Percentiles rank a stretch among this genome's conserved stretches.
phyloP scores from a whole-genome alignment of 2,888 invertebrate genomes.

The Eupithecia tripunctaria region DNA sequence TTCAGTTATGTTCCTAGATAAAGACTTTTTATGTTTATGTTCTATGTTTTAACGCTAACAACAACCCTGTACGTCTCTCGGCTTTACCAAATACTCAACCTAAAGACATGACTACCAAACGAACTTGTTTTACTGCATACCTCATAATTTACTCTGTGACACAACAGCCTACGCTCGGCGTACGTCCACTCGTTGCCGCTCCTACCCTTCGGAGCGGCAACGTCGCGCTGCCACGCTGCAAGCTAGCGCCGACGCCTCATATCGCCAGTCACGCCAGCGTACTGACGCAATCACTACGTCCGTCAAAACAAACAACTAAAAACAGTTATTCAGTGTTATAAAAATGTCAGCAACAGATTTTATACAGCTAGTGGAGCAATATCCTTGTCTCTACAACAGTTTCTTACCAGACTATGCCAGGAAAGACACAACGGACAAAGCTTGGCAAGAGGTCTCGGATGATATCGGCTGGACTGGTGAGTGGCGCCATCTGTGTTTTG shows the following conservation, averaged over 20 bases:
- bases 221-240: conserved; percentile 32
- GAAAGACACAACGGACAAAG: conserved; percentile 38
- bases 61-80: too few relatives aligned
- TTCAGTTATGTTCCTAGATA: too few relatives aligned
- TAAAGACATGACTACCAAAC: neutral
- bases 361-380: conserved; percentile 33
- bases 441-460: conserved; percentile 36
- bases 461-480: conserved; percentile 30
- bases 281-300: conserved; percentile 7
- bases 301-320: neutral
- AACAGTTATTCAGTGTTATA: neutral
- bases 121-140: neutral
- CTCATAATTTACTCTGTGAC: conserved; percentile 1
- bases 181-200: conserved; percentile 29
- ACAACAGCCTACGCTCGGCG: conserved; percentile 15
- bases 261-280: conserved; percentile 24
- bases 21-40: too few relatives aligned
- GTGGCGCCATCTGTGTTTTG: conserved; percentile 10
- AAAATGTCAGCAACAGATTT: conserved; percentile 30
- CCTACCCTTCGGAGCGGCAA: conserved; percentile 28
- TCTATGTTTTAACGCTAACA: too few relatives aligned
- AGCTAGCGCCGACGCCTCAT: conserved; percentile 20
- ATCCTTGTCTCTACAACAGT: conserved; percentile 42
- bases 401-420: conserved; percentile 39
- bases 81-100: neutral